Conservation (phyloP, 2,888 invertebrate species). For the Leucozona laternaria region DNA sequence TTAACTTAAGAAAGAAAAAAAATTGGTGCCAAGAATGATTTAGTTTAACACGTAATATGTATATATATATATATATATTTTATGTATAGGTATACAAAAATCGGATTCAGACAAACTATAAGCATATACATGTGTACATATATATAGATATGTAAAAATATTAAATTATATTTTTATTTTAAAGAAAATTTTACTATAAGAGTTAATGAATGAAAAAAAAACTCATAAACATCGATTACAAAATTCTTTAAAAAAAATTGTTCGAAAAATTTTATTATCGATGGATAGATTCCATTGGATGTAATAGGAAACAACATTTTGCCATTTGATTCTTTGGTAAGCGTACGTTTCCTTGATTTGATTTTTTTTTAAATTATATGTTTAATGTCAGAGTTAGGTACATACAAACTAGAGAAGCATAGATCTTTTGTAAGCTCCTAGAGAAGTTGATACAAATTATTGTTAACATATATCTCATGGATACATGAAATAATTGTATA, state of each 20-base stretch:
- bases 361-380: neutral
- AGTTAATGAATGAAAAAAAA: slow-evolving; percentile 2
- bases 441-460: slow-evolving; percentile 39
- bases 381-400: slow-evolving; percentile 37
- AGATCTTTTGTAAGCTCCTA: slow-evolving; percentile 55
- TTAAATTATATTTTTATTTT: slow-evolving; percentile 29
- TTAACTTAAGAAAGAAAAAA: slow-evolving; percentile 23
- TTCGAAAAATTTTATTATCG: slow-evolving; percentile 64
- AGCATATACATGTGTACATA: slow-evolving; percentile 1
- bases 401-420: slow-evolving; percentile 49
- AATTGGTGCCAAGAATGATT: slow-evolving; percentile 36
- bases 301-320: slow-evolving; percentile 75
- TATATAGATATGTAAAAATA: slow-evolving; percentile 20
- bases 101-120: slow-evolving; percentile 70
- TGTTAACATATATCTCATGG: slow-evolving; percentile 9
- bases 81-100: slow-evolving; percentile 18
- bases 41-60: neutral
- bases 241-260: slow-evolving; percentile 49
- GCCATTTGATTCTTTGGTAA: slow-evolving; percentile 72
- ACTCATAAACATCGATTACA: slow-evolving; percentile 62
- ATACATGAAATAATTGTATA: slow-evolving; percentile 49
- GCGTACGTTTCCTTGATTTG: slow-evolving; percentile 56
- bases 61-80: slow-evolving; percentile 2
- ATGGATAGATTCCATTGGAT: slow-evolving; percentile 73
- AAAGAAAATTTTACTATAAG: neutral